Evolutionary conservation across 2,113 vertebrate genomes (phyloP), one percentile per base, ranked within the genome.

Genomic region (Tetrao urogallus): DNA sequence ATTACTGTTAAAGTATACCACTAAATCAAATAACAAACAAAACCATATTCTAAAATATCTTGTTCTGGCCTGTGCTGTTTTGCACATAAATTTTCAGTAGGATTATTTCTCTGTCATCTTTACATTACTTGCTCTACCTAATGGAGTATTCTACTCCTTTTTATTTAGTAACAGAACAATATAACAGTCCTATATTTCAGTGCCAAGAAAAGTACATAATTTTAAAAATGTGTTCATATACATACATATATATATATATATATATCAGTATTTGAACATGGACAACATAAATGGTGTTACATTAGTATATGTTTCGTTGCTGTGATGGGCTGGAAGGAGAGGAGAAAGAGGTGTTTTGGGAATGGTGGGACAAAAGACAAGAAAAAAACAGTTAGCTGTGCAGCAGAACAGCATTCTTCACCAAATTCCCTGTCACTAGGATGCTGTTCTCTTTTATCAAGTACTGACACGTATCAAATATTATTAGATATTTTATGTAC

Each of bases 1-100:
- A 58, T 90, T 72, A 38, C 66, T 85, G 50, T 87, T 86, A 90
- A 87, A 85, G 54, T 69, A 57, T 61, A 42, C 63, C 79, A 63
- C 87, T 86, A 89, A 87, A 85, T 40, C 78, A 65, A 89, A 79
- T 71, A 89, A 90, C 77, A 89, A 94, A 94, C 80, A 90, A 89
- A 84, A 82, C 75, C n/a, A 20, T 89, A 57, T 79, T 80, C 18
- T 89, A 90, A 96, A 93, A 52, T 50, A 89, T 73, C 58, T 45
- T 95, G 81, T 89, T 90, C 84, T 89, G 67, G 19, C 71, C 38
- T 95, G 84, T 66, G 43, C 67, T 84, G n/a, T 32, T 94, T 94
- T 79, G 56, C 43, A 80, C 74, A 5, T 80, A 82, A 82, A 73
- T 91, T 89, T 87, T 58, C 66, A 47, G 45, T 42, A 85, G 47